phyloP scores from a whole-genome alignment of 2,113 vertebrate species.

The Gnathonemus echidnorhynchus region DNA sequence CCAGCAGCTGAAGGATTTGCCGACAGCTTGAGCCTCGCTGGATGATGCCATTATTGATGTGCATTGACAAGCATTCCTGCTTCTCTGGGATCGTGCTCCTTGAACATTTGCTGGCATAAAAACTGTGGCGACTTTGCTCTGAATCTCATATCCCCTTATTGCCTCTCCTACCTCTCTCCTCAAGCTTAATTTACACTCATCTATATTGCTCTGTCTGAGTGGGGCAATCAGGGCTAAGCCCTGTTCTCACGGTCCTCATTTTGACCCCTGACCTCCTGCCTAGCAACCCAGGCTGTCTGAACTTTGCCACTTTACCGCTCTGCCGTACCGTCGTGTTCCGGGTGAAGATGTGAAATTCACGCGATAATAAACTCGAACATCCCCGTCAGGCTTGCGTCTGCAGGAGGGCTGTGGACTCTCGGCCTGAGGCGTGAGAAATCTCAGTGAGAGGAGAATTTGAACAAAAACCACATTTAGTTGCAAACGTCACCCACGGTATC shows the following conservation, averaged over 20 bases:
- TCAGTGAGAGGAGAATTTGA: neutral
- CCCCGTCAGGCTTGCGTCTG: neutral
- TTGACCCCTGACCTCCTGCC: slow-evolving; percentile 23
- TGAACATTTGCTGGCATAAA: neutral
- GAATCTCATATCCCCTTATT: neutral
- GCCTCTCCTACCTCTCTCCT: neutral
- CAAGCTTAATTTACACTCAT: neutral
- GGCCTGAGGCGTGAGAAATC: neutral
- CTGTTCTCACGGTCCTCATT: slow-evolving; percentile 5
- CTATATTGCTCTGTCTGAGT: neutral
- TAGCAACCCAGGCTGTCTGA: neutral
- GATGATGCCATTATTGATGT: neutral
- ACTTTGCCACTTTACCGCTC: neutral
- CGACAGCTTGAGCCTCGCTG: neutral
- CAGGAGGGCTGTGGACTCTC: neutral
- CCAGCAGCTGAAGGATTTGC: neutral
- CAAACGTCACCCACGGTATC: neutral
- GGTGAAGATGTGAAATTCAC: neutral
- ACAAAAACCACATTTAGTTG: neutral
- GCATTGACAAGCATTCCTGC: neutral
- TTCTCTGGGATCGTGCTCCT: neutral
- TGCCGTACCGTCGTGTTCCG: neutral
- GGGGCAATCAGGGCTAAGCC: slow-evolving; percentile 19
- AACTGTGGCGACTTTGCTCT: neutral
- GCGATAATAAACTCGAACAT: neutral